Percentiles rank a stretch among this genome's conserved stretches.
These are phyloP conservation scores for Ctenochaetus hawaiiensis DNA, from an alignment of 2,797 vertebrate genomes.

Conservation along the genomic window DNA sequence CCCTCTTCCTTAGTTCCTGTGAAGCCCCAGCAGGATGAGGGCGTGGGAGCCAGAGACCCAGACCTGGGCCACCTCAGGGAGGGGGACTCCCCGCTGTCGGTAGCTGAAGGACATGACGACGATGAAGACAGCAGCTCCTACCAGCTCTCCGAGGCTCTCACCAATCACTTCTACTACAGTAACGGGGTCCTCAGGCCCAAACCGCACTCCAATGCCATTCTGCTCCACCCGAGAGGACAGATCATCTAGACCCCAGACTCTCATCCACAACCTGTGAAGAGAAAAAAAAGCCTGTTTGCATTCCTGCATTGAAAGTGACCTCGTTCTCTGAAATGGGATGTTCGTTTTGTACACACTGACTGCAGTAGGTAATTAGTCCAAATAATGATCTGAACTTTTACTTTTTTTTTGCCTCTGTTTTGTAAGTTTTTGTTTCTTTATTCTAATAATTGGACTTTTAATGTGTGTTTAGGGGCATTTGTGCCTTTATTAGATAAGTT, in stretches of 20 bases:
- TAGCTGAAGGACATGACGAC: conserved; percentile 54
- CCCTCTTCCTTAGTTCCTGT: conserved; percentile 78
- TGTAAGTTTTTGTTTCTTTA: conserved; percentile 2
- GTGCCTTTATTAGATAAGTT: not conserved
- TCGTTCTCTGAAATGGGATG: not conserved
- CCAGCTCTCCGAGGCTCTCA: conserved; percentile 88
- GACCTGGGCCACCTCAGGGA: conserved; percentile 47
- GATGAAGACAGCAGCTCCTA: conserved; percentile 69
- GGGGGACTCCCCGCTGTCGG: conserved; percentile 36
- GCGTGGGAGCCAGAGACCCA: conserved; percentile 51
- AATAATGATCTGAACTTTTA: conserved; percentile 7
- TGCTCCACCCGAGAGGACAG: conserved; percentile 85
- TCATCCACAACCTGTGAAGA: not conserved
- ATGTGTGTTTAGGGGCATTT: conserved; percentile 1
- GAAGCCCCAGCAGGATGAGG: conserved; percentile 73
- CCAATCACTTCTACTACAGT: conserved; percentile 90
- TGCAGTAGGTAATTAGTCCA: not conserved
- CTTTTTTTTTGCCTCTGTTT: not conserved
- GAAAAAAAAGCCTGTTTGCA: not conserved
- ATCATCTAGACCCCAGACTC: conserved; percentile 63
- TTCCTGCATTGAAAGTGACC: conserved; percentile 4
- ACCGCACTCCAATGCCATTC: conserved; percentile 88
- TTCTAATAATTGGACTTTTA: not conserved
- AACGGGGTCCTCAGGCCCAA: conserved; percentile 90
- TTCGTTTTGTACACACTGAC: conserved; percentile 20